These are phyloP conservation scores for Parascotia fuliginaria DNA, from an alignment of 2,888 invertebrate genomes.

Conservation along the genomic window DNA sequence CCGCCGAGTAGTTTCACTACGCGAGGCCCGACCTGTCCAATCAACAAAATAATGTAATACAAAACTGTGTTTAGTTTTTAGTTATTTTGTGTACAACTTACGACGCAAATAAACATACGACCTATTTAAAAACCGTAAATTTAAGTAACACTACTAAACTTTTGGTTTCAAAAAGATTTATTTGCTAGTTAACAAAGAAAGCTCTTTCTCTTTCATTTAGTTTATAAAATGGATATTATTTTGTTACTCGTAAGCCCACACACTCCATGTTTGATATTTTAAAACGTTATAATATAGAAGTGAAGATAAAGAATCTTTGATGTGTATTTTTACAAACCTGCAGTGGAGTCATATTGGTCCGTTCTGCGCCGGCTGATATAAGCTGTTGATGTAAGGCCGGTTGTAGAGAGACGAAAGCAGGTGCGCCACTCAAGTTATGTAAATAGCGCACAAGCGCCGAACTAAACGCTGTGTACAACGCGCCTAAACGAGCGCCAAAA, in stretches of 20 bases:
- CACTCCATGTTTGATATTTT: no score
- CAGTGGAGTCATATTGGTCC: constrained; percentile 74
- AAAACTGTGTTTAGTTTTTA: no score
- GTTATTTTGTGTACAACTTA: no score
- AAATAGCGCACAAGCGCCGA: constrained; percentile 92
- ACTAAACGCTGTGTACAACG: constrained; percentile 91
- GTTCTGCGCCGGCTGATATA: constrained; percentile 62
- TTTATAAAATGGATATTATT: no score
- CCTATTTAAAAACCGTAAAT: no score
- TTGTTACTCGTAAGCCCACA: no score
- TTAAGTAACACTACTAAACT: no score
- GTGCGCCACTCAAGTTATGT: constrained; percentile 82
- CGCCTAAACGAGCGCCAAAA: constrained; percentile 89
- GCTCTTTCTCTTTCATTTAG: no score
- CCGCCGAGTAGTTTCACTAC: constrained; percentile 90
- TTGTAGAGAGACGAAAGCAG: constrained; percentile 69
- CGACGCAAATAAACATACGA: no score
- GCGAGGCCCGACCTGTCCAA: constrained; percentile 90
- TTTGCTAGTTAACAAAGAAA: no score
- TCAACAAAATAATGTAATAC: neutral
- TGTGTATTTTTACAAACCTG: constrained; percentile 53
- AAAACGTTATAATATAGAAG: no score
- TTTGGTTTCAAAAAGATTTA: no score
- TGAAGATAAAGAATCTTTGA: neutral
- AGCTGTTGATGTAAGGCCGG: constrained; percentile 76